phyloP scores from a whole-genome alignment of 2,888 invertebrate species.

The Agrochola lota region DNA sequence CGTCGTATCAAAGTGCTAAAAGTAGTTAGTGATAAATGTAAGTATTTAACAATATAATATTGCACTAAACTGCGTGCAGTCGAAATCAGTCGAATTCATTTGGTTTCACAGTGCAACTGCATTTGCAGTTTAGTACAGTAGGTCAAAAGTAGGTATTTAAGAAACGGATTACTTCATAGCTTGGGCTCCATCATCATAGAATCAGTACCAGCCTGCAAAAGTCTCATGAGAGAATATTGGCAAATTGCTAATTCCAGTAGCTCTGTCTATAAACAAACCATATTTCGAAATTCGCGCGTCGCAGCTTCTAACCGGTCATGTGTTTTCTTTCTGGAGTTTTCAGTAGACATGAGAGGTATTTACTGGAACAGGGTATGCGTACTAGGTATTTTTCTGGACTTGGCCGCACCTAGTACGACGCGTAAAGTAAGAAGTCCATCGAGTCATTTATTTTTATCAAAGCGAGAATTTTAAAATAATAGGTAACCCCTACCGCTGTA shows the following conservation, averaged over 20 bases:
- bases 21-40: background rate
- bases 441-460: too few relatives aligned
- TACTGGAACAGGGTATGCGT: too few relatives aligned
- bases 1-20: background rate
- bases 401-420: too few relatives aligned
- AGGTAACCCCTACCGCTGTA: too few relatives aligned
- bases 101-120: background rate
- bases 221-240: background rate
- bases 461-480: too few relatives aligned
- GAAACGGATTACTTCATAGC: background rate
- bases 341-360: too few relatives aligned
- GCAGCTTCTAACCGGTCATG: too few relatives aligned
- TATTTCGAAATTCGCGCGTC: slow-evolving; percentile 5
- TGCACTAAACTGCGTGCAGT: background rate
- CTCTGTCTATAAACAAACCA: background rate
- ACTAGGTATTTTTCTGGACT: too few relatives aligned
- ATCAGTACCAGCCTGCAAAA: background rate
- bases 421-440: too few relatives aligned
- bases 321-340: too few relatives aligned
- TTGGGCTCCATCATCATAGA: background rate
- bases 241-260: too few relatives aligned
- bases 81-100: background rate
- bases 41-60: background rate
- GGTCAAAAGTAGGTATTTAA: background rate
- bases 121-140: background rate